Evolutionary conservation across 2,888 invertebrate genomes (phyloP).

Genomic region (Zygaena filipendulae): DNA sequence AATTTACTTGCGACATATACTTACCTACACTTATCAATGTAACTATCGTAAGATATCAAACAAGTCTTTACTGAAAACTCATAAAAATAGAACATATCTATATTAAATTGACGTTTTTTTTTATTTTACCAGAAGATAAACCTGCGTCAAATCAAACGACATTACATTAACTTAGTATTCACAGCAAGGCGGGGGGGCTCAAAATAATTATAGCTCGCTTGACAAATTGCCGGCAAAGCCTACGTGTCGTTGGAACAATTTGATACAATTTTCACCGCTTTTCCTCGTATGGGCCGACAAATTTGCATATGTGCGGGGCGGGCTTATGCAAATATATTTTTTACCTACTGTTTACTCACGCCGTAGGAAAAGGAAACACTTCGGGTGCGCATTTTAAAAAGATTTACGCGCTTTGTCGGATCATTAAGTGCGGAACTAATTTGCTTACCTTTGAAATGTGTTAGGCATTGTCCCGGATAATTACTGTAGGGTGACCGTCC

Average conservation of each 20-base stretch:
- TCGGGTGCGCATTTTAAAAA: slow-evolving; percentile 60
- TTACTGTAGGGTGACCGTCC: slow-evolving; percentile 47
- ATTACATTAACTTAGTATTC: not conserved
- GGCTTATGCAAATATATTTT: slow-evolving; percentile 67
- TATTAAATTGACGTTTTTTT: no score
- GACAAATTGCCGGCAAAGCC: slow-evolving; percentile 62
- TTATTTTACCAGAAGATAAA: no score
- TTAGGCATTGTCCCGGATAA: slow-evolving; percentile 59
- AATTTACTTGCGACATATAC: no score
- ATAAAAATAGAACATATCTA: no score
- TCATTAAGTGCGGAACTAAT: slow-evolving; percentile 68
- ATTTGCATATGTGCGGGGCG: slow-evolving; percentile 61
- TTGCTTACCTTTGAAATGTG: slow-evolving; percentile 69
- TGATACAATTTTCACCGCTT: slow-evolving; percentile 64
- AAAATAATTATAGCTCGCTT: slow-evolving; percentile 61
- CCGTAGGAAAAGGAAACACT: slow-evolving; percentile 56
- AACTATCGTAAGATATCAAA: no score
- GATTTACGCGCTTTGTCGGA: slow-evolving; percentile 68
- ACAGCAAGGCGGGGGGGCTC: slow-evolving; percentile 33
- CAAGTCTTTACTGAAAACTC: no score
- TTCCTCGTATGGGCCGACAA: slow-evolving; percentile 46
- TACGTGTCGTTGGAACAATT: slow-evolving; percentile 60
- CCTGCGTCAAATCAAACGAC: no score
- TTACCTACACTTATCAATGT: no score
- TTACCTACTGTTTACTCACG: slow-evolving; percentile 54